Evolutionary conservation across 2,888 invertebrate species (phyloP), one percentile per base, ranked within the genome.

Genomic region (Spatulosminthurus flaviceps): DNA sequence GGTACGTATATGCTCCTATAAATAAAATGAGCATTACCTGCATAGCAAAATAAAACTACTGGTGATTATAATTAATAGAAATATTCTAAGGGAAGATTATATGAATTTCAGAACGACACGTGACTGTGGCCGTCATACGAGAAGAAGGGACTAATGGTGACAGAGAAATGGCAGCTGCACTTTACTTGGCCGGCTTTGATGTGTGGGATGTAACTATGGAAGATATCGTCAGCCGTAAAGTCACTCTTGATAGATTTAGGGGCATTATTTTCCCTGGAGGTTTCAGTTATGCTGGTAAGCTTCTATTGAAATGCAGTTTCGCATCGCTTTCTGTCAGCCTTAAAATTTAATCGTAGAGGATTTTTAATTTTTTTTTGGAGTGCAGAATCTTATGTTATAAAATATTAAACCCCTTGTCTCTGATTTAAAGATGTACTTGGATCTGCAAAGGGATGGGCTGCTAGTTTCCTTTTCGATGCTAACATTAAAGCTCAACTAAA

Each of bases 101-200:
- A 29, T 24, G n/a, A 78, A 34, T 71, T 13, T 70, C 79, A 87
- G 87, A 83, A 16, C 77, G 81, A 22, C 84, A 83, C 61, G 89
- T 91, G 0, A 89, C 92, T n/a, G 95, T 98, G 0, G 98, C 97
- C 7, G 95, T 98, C 0, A 89, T 99, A 69, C 90, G 99, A 64
- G 99, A 99, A 89, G 98, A 99, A 91, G 99, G 97, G 71, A 93
- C 92, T 34, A 99, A 99, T 86, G 97, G 98, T 26, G 98, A 99
- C 87, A 90, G 98, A 60, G 99, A 99, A 90, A 89, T 89, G 1
- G 95, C 96, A 22, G 95, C 96, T 22, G 91, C 94, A 0, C 90
- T 98, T 71, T 90, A 93, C 86, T 92, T 94, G 89, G 96, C 94
- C 5, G 95, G 96, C 9, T 91, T 91, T 86, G 81, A 82, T 74